These are phyloP conservation scores for Florisuga fusca DNA, from an alignment of 2,797 vertebrate genomes.

Conservation along the genomic window DNA sequence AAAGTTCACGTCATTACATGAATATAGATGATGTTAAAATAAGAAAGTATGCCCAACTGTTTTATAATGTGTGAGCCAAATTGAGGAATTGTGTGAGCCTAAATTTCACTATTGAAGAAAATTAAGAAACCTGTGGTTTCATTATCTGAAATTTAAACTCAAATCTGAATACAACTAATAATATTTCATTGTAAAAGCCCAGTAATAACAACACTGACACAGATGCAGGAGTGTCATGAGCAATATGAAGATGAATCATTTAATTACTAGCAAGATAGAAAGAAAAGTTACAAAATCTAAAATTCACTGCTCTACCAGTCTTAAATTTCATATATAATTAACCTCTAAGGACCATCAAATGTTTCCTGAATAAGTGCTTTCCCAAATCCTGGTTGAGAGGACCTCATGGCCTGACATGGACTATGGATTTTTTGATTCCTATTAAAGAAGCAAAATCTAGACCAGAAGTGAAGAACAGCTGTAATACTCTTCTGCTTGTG, in stretches of 20 bases:
- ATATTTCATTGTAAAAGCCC: not conserved
- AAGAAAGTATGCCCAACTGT: not conserved
- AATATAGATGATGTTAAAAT: not conserved
- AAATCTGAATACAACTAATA: not conserved
- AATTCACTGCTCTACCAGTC: not conserved
- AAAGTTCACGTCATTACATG: not conserved
- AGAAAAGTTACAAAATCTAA: not conserved
- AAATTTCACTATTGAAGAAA: not conserved
- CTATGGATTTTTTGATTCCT: not conserved
- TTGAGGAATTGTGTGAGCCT: not conserved
- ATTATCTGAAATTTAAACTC: not conserved
- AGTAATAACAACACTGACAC: not conserved
- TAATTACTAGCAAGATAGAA: not conserved
- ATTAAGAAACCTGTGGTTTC: not conserved
- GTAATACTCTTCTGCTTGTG: not conserved
- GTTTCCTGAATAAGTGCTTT: not conserved
- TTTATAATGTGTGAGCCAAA: conserved; percentile 35
- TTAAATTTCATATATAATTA: not conserved
- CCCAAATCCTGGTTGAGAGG: not conserved
- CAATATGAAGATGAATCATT: not conserved
- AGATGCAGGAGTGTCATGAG: not conserved
- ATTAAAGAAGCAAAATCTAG: not conserved
- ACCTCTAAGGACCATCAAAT: not conserved
- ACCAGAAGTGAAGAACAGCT: not conserved
- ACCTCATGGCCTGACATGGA: not conserved